Evolutionary conservation across 2,113 vertebrate genomes (phyloP).

Genomic region (Mobula birostris): DNA sequence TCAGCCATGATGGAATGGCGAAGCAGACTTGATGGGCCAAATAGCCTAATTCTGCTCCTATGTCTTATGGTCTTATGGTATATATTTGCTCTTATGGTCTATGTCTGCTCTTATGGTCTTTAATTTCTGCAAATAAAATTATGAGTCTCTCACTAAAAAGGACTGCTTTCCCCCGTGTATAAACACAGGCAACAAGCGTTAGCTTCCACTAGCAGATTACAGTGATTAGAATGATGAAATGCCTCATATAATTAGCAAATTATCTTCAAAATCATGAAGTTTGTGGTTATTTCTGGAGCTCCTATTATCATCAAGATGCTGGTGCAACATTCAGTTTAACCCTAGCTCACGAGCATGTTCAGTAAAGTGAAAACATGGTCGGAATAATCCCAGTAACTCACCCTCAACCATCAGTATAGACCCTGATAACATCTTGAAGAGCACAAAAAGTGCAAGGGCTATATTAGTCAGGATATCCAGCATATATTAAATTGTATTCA

Average conservation of each 20-base stretch:
- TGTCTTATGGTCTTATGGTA: too few relatives aligned
- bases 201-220: conserved; percentile 9
- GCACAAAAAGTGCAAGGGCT: background rate
- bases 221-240: conserved; percentile 13
- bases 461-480: background rate
- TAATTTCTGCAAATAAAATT: background rate
- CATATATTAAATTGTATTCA: background rate
- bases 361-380: background rate
- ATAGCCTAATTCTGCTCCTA: too few relatives aligned
- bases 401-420: background rate
- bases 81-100: too few relatives aligned
- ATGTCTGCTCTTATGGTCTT: background rate
- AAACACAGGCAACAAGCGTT: background rate
- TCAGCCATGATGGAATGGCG: too few relatives aligned
- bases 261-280: background rate
- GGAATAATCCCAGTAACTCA: background rate
- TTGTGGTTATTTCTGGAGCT: conserved; percentile 23
- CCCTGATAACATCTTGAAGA: background rate
- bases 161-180: background rate
- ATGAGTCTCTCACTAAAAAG: background rate
- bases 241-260: background rate
- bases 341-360: background rate
- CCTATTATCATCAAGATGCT: background rate
- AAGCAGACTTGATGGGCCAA: too few relatives aligned
- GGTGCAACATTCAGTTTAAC: conserved; percentile 6